Base-by-base conservation (phyloP, 1,140 invertebrate species). In the Diuraphis noxia region DNA sequence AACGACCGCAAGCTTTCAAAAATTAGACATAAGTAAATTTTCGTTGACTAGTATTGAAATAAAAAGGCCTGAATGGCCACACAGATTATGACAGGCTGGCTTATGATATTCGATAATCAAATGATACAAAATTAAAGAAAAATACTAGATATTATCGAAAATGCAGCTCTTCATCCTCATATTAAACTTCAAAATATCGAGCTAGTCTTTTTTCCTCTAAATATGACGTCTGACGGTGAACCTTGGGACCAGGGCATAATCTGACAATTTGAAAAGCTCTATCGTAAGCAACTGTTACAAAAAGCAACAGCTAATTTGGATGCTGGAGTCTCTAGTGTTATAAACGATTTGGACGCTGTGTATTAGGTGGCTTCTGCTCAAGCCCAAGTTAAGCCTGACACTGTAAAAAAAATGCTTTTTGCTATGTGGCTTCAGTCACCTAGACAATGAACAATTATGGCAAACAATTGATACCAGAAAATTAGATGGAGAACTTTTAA, bases 401-500 rank as follows among this genome's bases (percentile, higher is more conserved):
- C 79, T 40, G 79, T 82, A 38, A 82, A 82, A 82, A n/a, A 82
- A 82, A 23, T 82, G 40, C 36, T 82, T 82, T 23, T 82, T 82
- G 36, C 79, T 23, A 41, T 82, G 79, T 41, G 40, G 40, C 41
- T 82, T 82, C 23, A 82, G 79, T 82, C 79, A 9, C 36, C 79
- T 2, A 19, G 79, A 30, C 79, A 10, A 41, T 82, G 13, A 41
- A 82, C 9, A 38, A n/a, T n/a, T n/a, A n/a, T n/a, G n/a, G n/a
- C n/a, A n/a, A n/a, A n/a, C n/a, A n/a, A n/a, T n/a, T n/a, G n/a
- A n/a, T n/a, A n/a, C n/a, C n/a, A n/a, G n/a, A n/a, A n/a, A n/a
- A n/a, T n/a, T n/a, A n/a, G n/a, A n/a, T n/a, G n/a, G 38, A 82
- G 79, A 82, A 82, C 79, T 82, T 40, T 40, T 82, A 82, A 38